A percentile compares a stretch with the other conserved stretches of the same genome.
Conservation (phyloP, 2,888 invertebrate species). For the Steinernema hermaphroditum region DNA sequence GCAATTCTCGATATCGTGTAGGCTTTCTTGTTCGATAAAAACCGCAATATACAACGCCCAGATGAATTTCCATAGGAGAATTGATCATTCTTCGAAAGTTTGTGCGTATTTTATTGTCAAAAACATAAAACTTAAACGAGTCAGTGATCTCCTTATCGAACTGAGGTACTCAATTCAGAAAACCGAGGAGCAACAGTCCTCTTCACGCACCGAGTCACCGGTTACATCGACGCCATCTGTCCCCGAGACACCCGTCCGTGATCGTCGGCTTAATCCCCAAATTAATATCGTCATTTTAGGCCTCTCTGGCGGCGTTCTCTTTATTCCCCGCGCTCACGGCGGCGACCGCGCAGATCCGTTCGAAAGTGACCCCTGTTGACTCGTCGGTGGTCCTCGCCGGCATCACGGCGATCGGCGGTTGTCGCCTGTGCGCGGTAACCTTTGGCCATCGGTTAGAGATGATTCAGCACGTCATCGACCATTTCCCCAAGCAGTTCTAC, state of each 20-base stretch:
- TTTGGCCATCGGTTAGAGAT: conserved; percentile 42
- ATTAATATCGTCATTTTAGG: neutral
- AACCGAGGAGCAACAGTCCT: conserved; percentile 19
- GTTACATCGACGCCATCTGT: neutral
- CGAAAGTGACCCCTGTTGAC: conserved; percentile 17
- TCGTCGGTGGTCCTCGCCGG: conserved; percentile 11
- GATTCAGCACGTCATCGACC: conserved; percentile 49
- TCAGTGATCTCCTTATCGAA: too few relatives aligned
- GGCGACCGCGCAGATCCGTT: neutral
- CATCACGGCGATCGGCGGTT: conserved; percentile 37
- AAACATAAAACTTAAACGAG: too few relatives aligned
- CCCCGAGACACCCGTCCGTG: neutral
- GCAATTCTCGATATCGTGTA: too few relatives aligned
- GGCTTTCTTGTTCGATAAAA: too few relatives aligned
- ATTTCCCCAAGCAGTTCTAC: conserved; percentile 49
- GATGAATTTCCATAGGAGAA: too few relatives aligned
- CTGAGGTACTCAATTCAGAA: neutral
- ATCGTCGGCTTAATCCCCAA: too few relatives aligned
- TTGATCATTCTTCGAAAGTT: too few relatives aligned
- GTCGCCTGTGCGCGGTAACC: conserved; percentile 40
- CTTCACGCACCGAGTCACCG: conserved; percentile 8
- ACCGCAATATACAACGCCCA: too few relatives aligned
- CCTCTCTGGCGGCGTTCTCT: neutral
- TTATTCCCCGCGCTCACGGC: neutral
- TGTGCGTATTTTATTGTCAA: too few relatives aligned